Conservation (phyloP, 2,888 invertebrate species). For the Dasypogon diadema region DNA sequence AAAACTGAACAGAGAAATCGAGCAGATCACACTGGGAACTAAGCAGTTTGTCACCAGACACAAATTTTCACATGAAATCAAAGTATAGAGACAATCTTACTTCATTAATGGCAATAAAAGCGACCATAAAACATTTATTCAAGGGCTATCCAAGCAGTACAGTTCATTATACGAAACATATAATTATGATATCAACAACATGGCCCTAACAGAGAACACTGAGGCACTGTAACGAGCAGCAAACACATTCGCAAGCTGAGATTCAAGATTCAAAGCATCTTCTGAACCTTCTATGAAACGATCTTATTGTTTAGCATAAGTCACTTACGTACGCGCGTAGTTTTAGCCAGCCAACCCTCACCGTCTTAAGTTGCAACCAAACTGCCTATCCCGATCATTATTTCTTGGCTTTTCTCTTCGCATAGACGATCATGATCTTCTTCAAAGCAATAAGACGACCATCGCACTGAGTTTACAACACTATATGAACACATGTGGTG, state of each 20-base stretch:
- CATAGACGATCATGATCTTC: too few species aligned
- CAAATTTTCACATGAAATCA: constrained; percentile 7
- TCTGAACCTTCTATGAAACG: constrained; percentile 24
- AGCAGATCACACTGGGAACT: too few species aligned
- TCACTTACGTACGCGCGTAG: constrained; percentile 39
- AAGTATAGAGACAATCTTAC: neutral
- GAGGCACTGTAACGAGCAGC: neutral
- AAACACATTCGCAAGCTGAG: neutral
- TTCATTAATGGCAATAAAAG: constrained; percentile 1
- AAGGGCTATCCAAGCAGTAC: constrained; percentile 6
- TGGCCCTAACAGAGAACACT: neutral
- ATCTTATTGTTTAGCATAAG: constrained; percentile 13
- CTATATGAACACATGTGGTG: too few species aligned
- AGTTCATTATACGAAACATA: constrained; percentile 4
- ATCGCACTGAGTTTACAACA: too few species aligned
- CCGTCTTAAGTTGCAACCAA: constrained; percentile 32
- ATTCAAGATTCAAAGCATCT: neutral
- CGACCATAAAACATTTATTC: neutral
- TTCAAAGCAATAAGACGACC: too few species aligned
- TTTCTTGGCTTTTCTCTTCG: neutral
- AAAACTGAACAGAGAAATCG: too few species aligned
- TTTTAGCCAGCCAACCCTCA: constrained; percentile 28
- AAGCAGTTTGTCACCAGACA: too few species aligned
- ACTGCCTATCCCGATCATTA: constrained; percentile 12
- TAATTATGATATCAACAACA: neutral